Conservation (phyloP, 2,888 invertebrate species). For the Yponomeuta evonymella region DNA sequence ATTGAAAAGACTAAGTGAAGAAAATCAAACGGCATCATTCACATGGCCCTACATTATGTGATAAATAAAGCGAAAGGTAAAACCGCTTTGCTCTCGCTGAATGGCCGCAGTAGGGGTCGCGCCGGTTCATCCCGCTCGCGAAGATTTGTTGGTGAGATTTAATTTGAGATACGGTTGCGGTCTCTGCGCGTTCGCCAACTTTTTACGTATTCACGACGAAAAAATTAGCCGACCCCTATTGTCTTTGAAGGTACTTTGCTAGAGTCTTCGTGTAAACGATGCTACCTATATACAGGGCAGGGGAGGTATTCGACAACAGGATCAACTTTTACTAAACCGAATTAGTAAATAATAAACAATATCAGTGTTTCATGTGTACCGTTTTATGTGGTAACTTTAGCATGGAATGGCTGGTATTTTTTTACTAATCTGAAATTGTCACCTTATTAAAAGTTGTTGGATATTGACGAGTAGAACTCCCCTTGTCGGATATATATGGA, state of each 20-base stretch:
- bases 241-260: constrained; percentile 22
- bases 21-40: background rate
- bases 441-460: too few species aligned
- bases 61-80: constrained; percentile 19
- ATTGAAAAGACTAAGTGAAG: too few species aligned
- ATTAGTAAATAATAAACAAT: too few species aligned
- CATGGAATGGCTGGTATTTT: too few species aligned
- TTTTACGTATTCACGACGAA: constrained; percentile 42
- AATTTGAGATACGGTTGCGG: constrained; percentile 71
- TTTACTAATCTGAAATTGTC: too few species aligned
- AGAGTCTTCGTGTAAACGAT: background rate
- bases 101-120: constrained; percentile 13
- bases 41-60: constrained; percentile 17
- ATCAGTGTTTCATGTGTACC: too few species aligned
- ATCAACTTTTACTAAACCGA: too few species aligned
- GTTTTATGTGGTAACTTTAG: too few species aligned
- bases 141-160: constrained; percentile 72
- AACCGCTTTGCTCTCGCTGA: constrained; percentile 21
- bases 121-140: constrained; percentile 50
- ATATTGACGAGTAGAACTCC: too few species aligned
- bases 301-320: too few species aligned
- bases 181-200: constrained; percentile 58
- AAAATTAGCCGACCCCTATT: constrained; percentile 46
- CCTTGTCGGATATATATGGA: too few species aligned
- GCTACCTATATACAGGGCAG: background rate